Conservation (phyloP, 2,888 invertebrate species). For the Lysandra bellargus region DNA sequence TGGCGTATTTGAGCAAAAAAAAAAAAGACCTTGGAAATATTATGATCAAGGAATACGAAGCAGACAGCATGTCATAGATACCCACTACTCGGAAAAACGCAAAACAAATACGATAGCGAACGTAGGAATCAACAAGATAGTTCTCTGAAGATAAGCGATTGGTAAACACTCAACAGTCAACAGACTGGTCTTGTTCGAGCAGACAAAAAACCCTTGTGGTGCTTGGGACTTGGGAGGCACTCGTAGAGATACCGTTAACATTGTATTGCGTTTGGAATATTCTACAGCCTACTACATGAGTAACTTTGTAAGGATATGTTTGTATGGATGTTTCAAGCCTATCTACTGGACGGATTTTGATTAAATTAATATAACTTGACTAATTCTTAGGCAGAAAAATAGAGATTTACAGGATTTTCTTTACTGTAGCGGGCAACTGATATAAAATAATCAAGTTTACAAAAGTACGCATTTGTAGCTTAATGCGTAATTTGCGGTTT, state of each 20-base stretch:
- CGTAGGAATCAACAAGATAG: background rate
- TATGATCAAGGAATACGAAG: background rate
- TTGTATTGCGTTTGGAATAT: background rate
- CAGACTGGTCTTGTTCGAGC: background rate
- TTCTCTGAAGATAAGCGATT: conserved; percentile 9
- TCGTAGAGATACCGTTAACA: background rate
- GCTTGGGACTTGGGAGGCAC: background rate
- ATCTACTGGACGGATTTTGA: background rate
- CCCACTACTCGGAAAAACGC: background rate
- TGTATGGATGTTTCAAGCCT: background rate
- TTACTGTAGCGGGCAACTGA: background rate
- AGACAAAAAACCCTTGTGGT: background rate
- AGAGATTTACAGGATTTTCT: background rate
- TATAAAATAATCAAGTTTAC: background rate
- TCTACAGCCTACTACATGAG: background rate
- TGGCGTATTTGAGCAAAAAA: background rate
- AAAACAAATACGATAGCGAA: conserved; percentile 5
- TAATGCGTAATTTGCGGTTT: background rate
- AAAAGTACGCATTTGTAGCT: background rate
- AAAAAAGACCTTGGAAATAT: background rate
- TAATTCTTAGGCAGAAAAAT: too few relatives aligned
- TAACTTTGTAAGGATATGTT: background rate
- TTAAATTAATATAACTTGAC: background rate
- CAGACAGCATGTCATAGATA: background rate
- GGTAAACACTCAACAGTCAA: background rate